Base-by-base conservation (phyloP, 2,888 invertebrate species). In the Drosophila macrothrix region DNA sequence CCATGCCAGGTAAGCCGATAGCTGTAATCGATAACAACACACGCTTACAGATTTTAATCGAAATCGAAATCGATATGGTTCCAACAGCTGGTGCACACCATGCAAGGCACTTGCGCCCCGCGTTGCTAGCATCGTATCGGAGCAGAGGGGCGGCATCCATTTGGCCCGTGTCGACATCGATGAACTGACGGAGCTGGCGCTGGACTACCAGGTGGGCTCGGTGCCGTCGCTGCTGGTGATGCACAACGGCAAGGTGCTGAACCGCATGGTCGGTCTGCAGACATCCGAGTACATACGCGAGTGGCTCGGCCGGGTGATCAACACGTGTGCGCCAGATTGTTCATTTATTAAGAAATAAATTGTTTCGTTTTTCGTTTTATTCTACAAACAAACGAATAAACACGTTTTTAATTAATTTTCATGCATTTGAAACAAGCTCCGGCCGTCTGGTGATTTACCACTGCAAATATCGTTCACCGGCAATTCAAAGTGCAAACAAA, bases 161-260 rank as follows among this genome's bases (percentile, higher is more conserved):
- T 93, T 99, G 67, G 99, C 98, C 1, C 98, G 98, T 94, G 97
- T 99, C 35, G 98, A 99, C 92, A 97, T 99, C 82, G 99, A 99
- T 94, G 96, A 97, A 89, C 95, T 97, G 86, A 96, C 96, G 37
- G 98, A 98, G 84, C 94, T 99, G 46, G 98, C 98, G 22, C 94
- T 97, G 78, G 96, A 97, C 92, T 97, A 97, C 92, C 96, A 97
- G 90, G 97, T 98, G 22, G 95, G 95, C 63, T 97, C 98, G 12
- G 98, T 99, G 10, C 99, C 99, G 5, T 97, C 98, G 19, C 94
- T 99, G 22, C 94, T 98, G 43, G 97, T 96, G 0, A 96, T 99
- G 85, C 96, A 96, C 90, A 96, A 97, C 94, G 98, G 99, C 0
- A 96, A 97, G 94, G 96, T 96, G 3, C 94, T 96, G 41, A 96